A percentile compares a stretch with the other conserved stretches of the same genome.
These are phyloP conservation scores for Sebastes oblongus DNA, from an alignment of 2,797 vertebrate species.

Conservation along the genomic window DNA sequence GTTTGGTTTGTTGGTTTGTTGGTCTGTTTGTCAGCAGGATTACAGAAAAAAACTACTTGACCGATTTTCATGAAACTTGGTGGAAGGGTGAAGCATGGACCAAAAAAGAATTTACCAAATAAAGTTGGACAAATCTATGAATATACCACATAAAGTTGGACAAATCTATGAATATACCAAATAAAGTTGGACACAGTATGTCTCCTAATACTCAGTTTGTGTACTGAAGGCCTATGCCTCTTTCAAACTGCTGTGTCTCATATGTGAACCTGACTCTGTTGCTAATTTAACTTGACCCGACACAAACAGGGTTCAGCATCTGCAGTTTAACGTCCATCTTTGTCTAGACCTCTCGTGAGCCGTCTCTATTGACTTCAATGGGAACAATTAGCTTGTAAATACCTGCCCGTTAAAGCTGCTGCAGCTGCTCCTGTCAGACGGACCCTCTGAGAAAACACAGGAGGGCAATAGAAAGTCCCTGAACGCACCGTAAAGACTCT, in stretches of 20 bases:
- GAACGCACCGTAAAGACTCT: conserved; percentile 1
- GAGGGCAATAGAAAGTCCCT: background rate
- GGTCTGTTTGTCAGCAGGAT: background rate
- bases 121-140: background rate
- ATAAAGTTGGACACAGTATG: background rate
- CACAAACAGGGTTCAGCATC: conserved; percentile 3
- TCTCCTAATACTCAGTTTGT: background rate
- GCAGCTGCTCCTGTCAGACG: background rate
- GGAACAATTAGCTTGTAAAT: conserved; percentile 45
- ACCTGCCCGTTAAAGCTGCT: conserved; percentile 25
- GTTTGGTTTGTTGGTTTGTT: background rate
- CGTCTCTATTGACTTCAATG: background rate
- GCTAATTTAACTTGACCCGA: background rate
- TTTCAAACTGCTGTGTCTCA: background rate
- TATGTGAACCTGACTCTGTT: background rate
- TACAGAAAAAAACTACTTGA: background rate
- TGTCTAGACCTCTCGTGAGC: background rate
- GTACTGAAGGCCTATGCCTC: background rate
- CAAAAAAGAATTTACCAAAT: background rate
- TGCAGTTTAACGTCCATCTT: background rate
- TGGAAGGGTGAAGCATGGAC: background rate
- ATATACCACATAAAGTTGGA: background rate
- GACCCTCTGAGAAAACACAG: background rate
- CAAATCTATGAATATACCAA: too few species aligned
- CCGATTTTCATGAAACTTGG: background rate